A percentile compares a stretch with the other conserved stretches of the same genome.
Evolutionary conservation across 2,797 vertebrate species (phyloP).

Genomic region (Coregonus suidteri): DNA sequence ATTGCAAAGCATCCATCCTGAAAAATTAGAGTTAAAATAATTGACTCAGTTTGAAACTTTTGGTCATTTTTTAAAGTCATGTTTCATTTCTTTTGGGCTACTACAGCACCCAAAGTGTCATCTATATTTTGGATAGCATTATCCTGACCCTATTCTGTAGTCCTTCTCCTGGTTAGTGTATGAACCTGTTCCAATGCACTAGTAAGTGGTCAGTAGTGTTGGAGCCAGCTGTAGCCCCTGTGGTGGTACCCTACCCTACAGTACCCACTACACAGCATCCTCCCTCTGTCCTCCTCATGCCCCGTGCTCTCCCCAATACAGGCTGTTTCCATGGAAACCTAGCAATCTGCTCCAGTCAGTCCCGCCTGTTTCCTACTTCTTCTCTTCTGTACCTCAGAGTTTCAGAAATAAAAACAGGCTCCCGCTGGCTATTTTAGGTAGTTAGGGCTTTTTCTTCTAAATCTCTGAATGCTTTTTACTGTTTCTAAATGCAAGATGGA

Average conservation of each 20-base stretch:
- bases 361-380: conserved; percentile 27
- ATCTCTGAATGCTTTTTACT: conserved; percentile 12
- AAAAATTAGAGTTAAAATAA: no score
- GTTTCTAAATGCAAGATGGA: conserved; percentile 29
- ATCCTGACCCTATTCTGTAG: no score
- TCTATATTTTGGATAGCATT: no score
- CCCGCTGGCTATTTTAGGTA: conserved; percentile 43
- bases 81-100: no score
- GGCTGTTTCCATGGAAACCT: conserved; percentile 76
- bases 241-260: conserved; percentile 11
- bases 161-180: neutral
- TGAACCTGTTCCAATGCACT: neutral
- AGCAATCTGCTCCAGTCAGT: conserved; percentile 61
- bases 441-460: neutral
- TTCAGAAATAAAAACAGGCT: neutral
- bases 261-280: conserved; percentile 45
- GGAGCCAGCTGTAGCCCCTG: neutral
- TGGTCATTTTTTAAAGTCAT: no score
- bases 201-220: neutral
- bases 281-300: conserved; percentile 53
- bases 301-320: conserved; percentile 52
- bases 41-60: no score
- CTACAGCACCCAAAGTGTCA: no score
- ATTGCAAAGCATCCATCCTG: neutral
- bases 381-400: conserved; percentile 31